These are phyloP conservation scores for Antheraea pernyi DNA, from an alignment of 1,140 invertebrate genomes.

Conservation along the genomic window DNA sequence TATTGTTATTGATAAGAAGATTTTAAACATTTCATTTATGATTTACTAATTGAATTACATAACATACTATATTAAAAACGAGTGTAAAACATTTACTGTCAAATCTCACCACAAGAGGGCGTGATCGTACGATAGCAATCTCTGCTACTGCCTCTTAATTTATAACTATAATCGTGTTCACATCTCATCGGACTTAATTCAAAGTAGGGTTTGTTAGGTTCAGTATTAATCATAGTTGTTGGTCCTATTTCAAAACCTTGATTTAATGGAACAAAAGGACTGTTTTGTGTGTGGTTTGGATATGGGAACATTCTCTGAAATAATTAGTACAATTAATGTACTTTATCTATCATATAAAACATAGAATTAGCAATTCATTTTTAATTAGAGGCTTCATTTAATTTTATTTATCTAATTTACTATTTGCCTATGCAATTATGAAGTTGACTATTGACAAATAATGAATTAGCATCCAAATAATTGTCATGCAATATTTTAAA, in stretches of 20 bases:
- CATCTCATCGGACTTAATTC: slow-evolving; percentile 24
- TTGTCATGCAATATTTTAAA: too few species aligned
- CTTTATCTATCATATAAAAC: too few species aligned
- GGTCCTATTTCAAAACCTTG: slow-evolving; percentile 49
- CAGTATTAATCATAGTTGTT: slow-evolving; percentile 13
- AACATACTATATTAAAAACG: too few species aligned
- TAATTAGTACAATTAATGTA: neutral
- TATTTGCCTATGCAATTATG: too few species aligned
- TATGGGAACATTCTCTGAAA: slow-evolving; percentile 42
- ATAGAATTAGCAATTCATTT: too few species aligned
- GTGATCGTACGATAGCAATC: slow-evolving; percentile 45
- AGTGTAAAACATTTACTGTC: neutral
- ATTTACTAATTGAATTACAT: too few species aligned
- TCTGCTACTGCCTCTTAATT: slow-evolving; percentile 41
- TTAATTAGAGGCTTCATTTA: too few species aligned
- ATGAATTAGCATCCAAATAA: too few species aligned
- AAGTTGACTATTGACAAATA: too few species aligned
- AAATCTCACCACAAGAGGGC: slow-evolving; percentile 43
- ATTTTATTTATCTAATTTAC: too few species aligned
- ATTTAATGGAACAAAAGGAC: slow-evolving; percentile 37
- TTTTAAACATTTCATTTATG: too few species aligned
- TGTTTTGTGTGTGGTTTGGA: slow-evolving; percentile 18
- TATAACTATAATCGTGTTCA: slow-evolving; percentile 25
- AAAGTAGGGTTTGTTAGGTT: slow-evolving; percentile 11
- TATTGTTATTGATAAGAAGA: neutral